Base-by-base conservation (phyloP, 2,113 vertebrate genomes). In the Leptobrachium leishanense region DNA sequence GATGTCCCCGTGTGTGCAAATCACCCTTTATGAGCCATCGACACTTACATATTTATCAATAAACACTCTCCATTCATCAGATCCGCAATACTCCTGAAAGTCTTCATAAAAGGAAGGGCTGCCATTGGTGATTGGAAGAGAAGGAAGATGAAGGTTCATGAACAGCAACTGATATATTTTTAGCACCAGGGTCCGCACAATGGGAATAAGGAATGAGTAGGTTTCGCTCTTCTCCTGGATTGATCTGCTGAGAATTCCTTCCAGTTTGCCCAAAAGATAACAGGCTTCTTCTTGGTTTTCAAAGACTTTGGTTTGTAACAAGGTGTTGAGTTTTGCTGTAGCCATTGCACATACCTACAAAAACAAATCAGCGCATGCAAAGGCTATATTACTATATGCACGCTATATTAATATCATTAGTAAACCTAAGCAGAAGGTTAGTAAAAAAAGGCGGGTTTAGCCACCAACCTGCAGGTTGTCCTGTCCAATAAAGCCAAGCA, bases 61-160 rank as follows among this genome's bases (percentile, higher is more conserved):
- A 88, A 97, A 99, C 89, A 96, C 89, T 68, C 97, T 93, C 98
- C 98, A 99, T 87, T 99, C 98, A 0, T 93, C 90, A 42, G 95
- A 95, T 83, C 86, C 89, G 87, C 96, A 98, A 87, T 99, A 99
- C 43, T 95, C 92, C 89, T 95, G 95, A 82, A 99, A 99, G 88
- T 98, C 98, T 88, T 99, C 98, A 81, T 98, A 98, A 88, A 99
- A 98, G 53, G 96, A 97, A 0, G 97, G 94, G 73, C 95, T 97
- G 66, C 97, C 95, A 46, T 96, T 97, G 66, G 95, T 94, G 83
- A 96, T 92, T 5, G 98, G 98, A 67, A 98, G 90, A n/a, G 94
- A 94, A 53, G 97, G 98, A 43, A 99, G 90, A 84, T 99, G 97
- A 54, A 98, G 89, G 81, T 95, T 95, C 96, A 99, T 99, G 89